Conservation (phyloP, 1,140 invertebrate species). For the Elymnias hypermnestra region DNA sequence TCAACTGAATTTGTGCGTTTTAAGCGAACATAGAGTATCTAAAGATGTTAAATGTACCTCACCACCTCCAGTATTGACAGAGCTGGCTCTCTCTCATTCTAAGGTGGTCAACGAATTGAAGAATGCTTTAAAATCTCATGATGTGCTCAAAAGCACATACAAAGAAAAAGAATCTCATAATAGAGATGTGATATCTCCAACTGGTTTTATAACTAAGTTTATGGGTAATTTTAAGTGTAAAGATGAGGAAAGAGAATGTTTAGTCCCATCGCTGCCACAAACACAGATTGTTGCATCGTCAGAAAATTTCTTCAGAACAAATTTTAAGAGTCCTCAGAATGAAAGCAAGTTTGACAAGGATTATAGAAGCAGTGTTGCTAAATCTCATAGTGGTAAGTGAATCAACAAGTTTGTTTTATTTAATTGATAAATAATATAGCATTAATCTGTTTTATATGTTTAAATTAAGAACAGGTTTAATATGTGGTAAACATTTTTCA, state of each 20-base stretch:
- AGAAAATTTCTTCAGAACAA: conserved; percentile 70
- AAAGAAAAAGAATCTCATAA: conserved; percentile 36
- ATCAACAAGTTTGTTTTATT: no score
- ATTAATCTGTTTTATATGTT: no score
- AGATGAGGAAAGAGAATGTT: conserved; percentile 61
- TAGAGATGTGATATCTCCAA: conserved; percentile 43
- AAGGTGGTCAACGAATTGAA: conserved; percentile 71
- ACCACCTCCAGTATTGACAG: conserved; percentile 50
- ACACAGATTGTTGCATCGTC: conserved; percentile 68
- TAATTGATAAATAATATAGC: no score
- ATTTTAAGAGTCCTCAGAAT: conserved; percentile 57
- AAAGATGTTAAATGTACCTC: conserved; percentile 42
- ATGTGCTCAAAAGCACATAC: conserved; percentile 44
- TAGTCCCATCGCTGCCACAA: conserved; percentile 42
- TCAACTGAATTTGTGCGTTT: conserved; percentile 82
- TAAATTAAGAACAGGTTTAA: no score
- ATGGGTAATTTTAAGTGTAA: conserved; percentile 67
- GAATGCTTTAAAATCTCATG: conserved; percentile 67
- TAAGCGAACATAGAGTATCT: conserved; percentile 44
- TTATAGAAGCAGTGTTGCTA: conserved; percentile 58
- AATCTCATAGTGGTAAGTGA: conserved; percentile 58
- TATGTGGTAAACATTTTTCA: no score
- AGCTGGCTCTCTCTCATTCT: conserved; percentile 64
- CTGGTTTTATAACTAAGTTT: conserved; percentile 66
- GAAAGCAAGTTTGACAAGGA: conserved; percentile 54